Base-by-base conservation (phyloP, 1,140 invertebrate species). In the Bombus superbus region DNA sequence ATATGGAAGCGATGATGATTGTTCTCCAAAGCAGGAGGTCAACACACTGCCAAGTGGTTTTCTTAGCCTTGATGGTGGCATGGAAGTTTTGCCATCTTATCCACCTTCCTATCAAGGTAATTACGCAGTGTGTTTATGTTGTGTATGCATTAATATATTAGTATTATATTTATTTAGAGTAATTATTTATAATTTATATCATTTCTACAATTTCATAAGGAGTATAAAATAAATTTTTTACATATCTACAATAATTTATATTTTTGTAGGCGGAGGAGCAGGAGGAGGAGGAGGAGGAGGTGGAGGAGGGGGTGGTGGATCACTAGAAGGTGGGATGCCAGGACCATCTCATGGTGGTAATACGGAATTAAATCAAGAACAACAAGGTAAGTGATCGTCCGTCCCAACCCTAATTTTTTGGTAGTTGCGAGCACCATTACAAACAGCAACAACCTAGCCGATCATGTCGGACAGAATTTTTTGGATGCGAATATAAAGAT, bases 1-100 rank as follows among this genome's bases (percentile, higher is more conserved):
- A 89, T 96, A 96, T 94, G 94, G 95, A 88, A 96, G 96, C 91
- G 96, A 96, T 88, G 95, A 95, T 75, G 95, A 96, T 92, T 95
- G 93, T 89, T 92, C 93, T 76, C 93, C 94, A 62, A 95, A 95
- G 88, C 95, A 91, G 83, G 94, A 95, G 90, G 93, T 95, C 77
- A 95, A 95, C 86, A 89, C 94, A 79, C 87, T 95, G 84, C 94
- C 95, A 83, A 92, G 93, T 91, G 94, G 94, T 72, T 95, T 95
- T 92, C 93, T 95, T 81, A 95, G 94, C 88, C 91, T 95, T 90
- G 95, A 95, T 90, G 94, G 95, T 86, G 94, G 95, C 76, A 95
- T 95, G 94, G 95, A 95, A 86, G 94, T 95, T 82, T 91, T 95
- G 69, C 95, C 94, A 82, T 91, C 94, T 47, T 95, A 95, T 92